Conservation (phyloP, 2,797 vertebrate genomes). For the Tokudaia tokunoshimensis region DNA sequence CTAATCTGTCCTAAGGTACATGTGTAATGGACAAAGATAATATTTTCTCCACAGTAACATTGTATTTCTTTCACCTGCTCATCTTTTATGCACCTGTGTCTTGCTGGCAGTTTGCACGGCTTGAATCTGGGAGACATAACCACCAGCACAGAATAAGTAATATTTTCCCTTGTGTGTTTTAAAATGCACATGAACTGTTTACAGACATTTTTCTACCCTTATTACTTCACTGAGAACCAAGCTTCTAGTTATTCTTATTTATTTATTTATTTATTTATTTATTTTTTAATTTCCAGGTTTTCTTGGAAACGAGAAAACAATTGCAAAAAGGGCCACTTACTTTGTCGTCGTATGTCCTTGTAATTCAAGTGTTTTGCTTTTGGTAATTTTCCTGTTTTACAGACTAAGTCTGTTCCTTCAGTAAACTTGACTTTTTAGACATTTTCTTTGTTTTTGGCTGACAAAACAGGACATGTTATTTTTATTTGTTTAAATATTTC, state of each 20-base stretch:
- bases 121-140: conserved; percentile 81
- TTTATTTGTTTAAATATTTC: background rate
- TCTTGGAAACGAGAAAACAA: conserved; percentile 16
- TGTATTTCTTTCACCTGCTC: conserved; percentile 88
- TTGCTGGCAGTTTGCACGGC: conserved; percentile 81
- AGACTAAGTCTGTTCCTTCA: background rate
- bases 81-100: conserved; percentile 86
- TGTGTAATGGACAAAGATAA: conserved; percentile 83
- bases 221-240: conserved; percentile 47
- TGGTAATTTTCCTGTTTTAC: background rate
- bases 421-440: background rate
- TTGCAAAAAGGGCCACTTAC: background rate
- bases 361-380: conserved; percentile 1
- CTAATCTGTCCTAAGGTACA: conserved; percentile 83
- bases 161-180: conserved; percentile 81
- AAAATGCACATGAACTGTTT: conserved; percentile 75
- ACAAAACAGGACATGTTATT: background rate
- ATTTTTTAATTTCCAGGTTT: background rate
- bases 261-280: background rate
- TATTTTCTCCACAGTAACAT: conserved; percentile 85
- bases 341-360: background rate
- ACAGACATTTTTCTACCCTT: conserved; percentile 36
- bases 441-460: background rate
- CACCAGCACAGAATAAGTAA: conserved; percentile 78
- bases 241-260: background rate